Conservation (phyloP, 2,888 invertebrate genomes). For the Meliscaeva auricollis region DNA sequence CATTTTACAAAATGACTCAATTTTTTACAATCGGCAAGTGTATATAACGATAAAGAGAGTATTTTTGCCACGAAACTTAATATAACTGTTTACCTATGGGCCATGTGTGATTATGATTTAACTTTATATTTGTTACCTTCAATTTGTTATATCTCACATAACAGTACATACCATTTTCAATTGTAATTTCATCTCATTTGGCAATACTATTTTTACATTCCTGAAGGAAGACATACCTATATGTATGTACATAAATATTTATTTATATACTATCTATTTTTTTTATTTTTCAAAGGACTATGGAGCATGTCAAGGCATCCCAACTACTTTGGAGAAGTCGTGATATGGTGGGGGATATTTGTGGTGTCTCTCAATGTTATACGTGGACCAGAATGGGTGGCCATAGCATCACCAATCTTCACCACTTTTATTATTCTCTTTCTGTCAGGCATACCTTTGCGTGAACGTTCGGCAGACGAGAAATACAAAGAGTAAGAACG, state of each 20-base stretch:
- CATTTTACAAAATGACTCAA: too few species aligned
- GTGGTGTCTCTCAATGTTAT: conserved; percentile 94
- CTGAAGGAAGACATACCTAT: neutral
- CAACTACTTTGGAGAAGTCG: conserved; percentile 97
- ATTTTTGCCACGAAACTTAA: too few species aligned
- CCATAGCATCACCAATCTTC: conserved; percentile 94
- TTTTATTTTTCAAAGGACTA: conserved; percentile 85
- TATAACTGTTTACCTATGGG: too few species aligned
- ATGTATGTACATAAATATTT: conserved; percentile 18
- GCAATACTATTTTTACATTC: conserved; percentile 20
- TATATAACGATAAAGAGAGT: too few species aligned
- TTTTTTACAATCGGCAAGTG: too few species aligned
- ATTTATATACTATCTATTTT: conserved; percentile 34
- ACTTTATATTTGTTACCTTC: too few species aligned
- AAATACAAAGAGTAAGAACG: conserved; percentile 92
- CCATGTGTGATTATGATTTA: too few species aligned
- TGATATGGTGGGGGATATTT: conserved; percentile 97
- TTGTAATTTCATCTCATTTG: neutral
- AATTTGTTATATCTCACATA: too few species aligned
- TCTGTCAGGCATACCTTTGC: conserved; percentile 94
- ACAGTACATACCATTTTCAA: too few species aligned
- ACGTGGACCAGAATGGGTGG: conserved; percentile 93
- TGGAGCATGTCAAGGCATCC: conserved; percentile 96
- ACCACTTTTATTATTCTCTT: conserved; percentile 94
- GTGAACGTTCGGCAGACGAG: conserved; percentile 94